Evolutionary conservation across 2,888 invertebrate genomes (phyloP), one percentile per base, ranked within the genome.

Genomic region (Microplitis deprimator): DNA sequence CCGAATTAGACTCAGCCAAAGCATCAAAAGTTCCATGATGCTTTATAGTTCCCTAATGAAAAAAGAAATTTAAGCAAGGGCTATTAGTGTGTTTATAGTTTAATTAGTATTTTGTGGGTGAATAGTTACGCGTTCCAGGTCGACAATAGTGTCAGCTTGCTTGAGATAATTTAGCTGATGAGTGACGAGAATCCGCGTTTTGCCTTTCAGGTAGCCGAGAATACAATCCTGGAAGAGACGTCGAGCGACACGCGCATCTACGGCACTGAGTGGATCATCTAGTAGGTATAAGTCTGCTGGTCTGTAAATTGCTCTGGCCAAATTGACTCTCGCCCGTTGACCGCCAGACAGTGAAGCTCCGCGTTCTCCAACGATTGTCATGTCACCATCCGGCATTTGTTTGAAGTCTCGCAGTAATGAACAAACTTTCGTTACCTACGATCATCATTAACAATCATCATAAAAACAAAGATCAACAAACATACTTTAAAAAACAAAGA

Each of bases 301-400:
- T 84, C 93, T 93, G 85, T 96, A 96, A 68, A 96, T 91, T 2
- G 95, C 93, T 83, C 96, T 91, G 0, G 95, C 96, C 62, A 97
- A 90, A 87, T 95, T 95, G 38, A 97, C 93, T 80, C 97, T 92
- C 1, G 96, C 96, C 86, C 94, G 93, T 90, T 97, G 96, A 7
- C 96, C 96, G 7, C 96, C 96, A 62, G 96, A 96, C 10, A 97
- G 90, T 5, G 94, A 94, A 0, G 94, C 93, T 10, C 97, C 97
- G 68, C 95, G 92, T 86, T 97, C 96, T 1, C 97, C 96, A 0
- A 97, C 95, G 72, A 95, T 89, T 0, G 95, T 96, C 82, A 92
- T 90, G 86, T 97, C 97, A 8, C 95, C 95, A 82, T 93, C 92
- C 0, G 95, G 94, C 82, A 97, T 92, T 81, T 94, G 92, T 73